Conservation (phyloP, 2,797 vertebrate species). For the Allobates femoralis region DNA sequence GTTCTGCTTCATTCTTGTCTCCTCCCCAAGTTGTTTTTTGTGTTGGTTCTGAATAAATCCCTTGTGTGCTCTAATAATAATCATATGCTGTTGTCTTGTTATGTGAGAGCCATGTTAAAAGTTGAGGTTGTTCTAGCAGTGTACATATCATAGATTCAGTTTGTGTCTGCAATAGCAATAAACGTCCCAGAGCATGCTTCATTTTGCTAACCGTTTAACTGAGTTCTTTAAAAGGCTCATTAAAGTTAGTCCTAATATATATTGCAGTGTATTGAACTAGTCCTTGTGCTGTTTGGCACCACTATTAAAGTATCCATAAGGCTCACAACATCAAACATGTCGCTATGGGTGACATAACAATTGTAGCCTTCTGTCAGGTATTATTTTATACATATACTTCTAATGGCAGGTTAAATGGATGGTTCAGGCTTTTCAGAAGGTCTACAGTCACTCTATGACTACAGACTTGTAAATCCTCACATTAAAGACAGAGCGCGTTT, state of each 20-base stretch:
- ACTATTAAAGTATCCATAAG: neutral
- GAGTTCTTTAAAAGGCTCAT: neutral
- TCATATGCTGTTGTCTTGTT: slow-evolving; percentile 18
- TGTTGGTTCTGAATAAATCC: slow-evolving; percentile 16
- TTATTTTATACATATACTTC: no score
- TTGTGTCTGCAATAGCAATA: no score
- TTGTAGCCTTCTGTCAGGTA: no score
- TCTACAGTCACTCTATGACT: no score
- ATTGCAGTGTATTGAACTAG: neutral
- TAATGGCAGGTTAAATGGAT: no score
- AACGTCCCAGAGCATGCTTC: neutral
- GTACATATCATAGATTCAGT: neutral
- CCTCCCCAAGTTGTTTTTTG: slow-evolving; percentile 1
- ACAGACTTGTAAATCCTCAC: no score
- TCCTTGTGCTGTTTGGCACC: neutral
- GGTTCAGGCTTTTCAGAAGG: no score
- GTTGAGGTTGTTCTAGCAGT: slow-evolving; percentile 2
- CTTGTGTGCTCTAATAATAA: neutral
- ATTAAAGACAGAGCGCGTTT: no score
- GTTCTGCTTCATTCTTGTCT: slow-evolving; percentile 14
- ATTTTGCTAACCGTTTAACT: neutral
- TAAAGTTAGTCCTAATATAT: neutral
- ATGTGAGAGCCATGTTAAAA: slow-evolving; percentile 17
- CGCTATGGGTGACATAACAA: no score
- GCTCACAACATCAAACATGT: no score